A percentile compares a stretch with the other conserved stretches of the same genome.
phyloP scores from a whole-genome alignment of 2,888 invertebrate species.

The Dryobotodes eremita region DNA sequence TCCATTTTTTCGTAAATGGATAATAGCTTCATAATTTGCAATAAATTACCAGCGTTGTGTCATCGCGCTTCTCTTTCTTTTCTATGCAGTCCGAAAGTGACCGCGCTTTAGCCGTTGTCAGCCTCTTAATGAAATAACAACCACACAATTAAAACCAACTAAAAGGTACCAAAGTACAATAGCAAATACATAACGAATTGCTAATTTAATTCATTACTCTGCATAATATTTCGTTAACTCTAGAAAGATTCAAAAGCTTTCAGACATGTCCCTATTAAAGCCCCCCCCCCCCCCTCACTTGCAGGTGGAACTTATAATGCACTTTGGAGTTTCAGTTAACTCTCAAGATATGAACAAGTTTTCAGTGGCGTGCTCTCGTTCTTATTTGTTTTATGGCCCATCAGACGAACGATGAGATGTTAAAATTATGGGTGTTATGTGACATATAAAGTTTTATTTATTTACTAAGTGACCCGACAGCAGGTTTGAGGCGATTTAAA shows the following conservation, averaged over 20 bases:
- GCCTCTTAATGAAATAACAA: background rate
- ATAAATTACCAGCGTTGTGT: no score
- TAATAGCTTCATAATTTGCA: no score
- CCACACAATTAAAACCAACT: constrained; percentile 1
- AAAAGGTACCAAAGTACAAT: constrained; percentile 19
- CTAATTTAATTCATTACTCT: constrained; percentile 69
- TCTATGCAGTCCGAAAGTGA: no score
- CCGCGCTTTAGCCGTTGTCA: no score
- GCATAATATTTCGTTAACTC: constrained; percentile 68
- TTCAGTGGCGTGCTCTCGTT: constrained; percentile 65
- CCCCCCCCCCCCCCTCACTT: constrained; percentile 61
- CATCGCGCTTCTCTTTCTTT: no score
- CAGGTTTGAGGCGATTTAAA: no score
- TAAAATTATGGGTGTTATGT: constrained; percentile 11
- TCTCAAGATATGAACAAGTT: constrained; percentile 79
- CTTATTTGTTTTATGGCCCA: constrained; percentile 73
- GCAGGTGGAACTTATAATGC: constrained; percentile 84
- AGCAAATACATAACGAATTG: constrained; percentile 54
- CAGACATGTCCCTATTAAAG: constrained; percentile 73
- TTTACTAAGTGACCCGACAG: no score
- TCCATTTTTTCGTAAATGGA: no score
- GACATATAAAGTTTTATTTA: background rate
- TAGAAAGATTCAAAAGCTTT: constrained; percentile 76
- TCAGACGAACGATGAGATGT: constrained; percentile 40
- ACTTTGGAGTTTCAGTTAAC: constrained; percentile 76